Evolutionary conservation across 1,140 invertebrate species (phyloP), one percentile per base, ranked within the genome.

Genomic region (Cydia amplana): DNA sequence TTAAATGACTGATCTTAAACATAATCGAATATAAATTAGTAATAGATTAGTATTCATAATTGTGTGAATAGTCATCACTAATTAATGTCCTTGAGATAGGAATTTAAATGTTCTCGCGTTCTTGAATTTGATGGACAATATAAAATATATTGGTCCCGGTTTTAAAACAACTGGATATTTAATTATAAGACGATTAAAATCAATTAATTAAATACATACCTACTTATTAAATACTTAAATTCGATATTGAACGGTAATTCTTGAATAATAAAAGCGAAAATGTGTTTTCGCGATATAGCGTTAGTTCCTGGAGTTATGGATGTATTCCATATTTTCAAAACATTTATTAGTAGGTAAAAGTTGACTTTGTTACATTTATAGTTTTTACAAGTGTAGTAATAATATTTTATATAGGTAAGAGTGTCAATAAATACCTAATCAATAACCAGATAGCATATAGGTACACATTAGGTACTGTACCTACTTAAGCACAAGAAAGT

Each of bases 201-300:
- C 6, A 51, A 51, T 72, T 76, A 76, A 75, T 74, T 78, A 79
- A 83, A 23, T 60, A 51, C n/a, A n/a, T n/a, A n/a, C n/a, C n/a
- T n/a, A n/a, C n/a, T 51, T 6, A 51, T 51, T 46, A 4, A 46
- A 14, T 46, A 46, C 43, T 46, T 16, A 46, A 16, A 14, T 46
- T 46, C 43, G 43, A 12, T 14, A 43, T 43, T 12, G 3, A 16
- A 46, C 43, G 12, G 12, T 46, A 46, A 46, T 14, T 46, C 12
- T 46, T 14, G 14, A 14, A 46, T 14, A 16, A 16, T 46, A 46
- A 46, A 43, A 43, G 40, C 40, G 12, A 43, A 43, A 14, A 14
- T 7, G 40, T 9, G 1, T 43, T 12, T 12, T 14, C 12, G 0
- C 40, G 40, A 43, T 43, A 1, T 43, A 14, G 40, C 32, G 9